Evolutionary conservation across 2,113 vertebrate genomes (phyloP), one percentile per base, ranked within the genome.

Genomic region (Halcyon malimbica): DNA sequence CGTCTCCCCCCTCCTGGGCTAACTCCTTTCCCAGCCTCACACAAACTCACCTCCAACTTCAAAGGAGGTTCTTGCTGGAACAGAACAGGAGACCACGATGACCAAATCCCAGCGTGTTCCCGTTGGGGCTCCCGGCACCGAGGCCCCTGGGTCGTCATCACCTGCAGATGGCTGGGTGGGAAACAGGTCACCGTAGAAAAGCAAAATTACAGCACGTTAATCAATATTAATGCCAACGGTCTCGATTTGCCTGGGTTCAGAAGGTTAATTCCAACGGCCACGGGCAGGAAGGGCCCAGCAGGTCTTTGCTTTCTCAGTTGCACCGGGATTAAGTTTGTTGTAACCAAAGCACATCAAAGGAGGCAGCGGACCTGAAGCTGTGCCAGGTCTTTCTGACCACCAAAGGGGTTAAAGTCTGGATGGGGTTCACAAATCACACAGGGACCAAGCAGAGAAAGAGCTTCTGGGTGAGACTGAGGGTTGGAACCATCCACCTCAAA

Each of bases 401-500:
- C 37, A 21, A 21, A 21, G 4, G 19, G 28, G 70, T 25, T 51
- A 33, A 64, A 48, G 4, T 1, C 18, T 6, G 10, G 25, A 3
- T 1, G 1, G 50, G n/a, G 67, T 1, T 28, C 60, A 13, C 51
- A 33, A 17, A 35, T 7, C 68, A 5, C 48, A 17, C 4, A 2
- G 25, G 56, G 35, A 60, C 6, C 39, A 6, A n/a, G 54, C 20
- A 2, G 7, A 26, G 35, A 4, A 71, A 44, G 28, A 42, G 62
- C 16, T 67, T 28, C 24, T 5, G 21, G 50, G 19, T 1, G 29
- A 39, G 42, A 28, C 3, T 0, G 1, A 3, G 4, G 16, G 37
- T 5, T 6, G 39, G 51, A 64, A n/a, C 7, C 29, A 2, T 10
- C 53, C 29, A 4, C 16, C 28, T 50, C 57, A 16, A 9, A 14